phyloP scores from a whole-genome alignment of 2,888 invertebrate genomes.

The Eilema caniola region DNA sequence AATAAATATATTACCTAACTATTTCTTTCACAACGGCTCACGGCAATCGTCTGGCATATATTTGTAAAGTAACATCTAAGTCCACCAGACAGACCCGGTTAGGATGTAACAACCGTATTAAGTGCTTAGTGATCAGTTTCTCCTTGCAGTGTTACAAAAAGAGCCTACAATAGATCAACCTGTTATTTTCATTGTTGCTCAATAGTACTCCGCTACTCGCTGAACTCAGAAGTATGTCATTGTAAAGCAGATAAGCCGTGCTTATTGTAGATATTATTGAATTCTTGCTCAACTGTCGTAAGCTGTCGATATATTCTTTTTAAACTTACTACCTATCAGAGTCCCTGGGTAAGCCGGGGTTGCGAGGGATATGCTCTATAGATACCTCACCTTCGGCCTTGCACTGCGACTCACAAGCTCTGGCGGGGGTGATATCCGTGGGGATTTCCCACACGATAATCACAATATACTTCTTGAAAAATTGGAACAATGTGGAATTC shows the following conservation, averaged over 20 bases:
- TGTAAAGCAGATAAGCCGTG: conserved; percentile 19
- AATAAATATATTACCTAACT: background rate
- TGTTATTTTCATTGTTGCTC: conserved; percentile 20
- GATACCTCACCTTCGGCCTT: too few relatives aligned
- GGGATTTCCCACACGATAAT: too few relatives aligned
- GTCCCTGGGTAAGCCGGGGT: too few relatives aligned
- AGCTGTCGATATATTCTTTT: background rate
- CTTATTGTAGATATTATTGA: conserved; percentile 9
- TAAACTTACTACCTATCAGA: too few relatives aligned
- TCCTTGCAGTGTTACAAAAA: background rate
- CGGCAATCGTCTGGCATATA: background rate
- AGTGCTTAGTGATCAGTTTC: background rate
- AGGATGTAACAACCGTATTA: background rate
- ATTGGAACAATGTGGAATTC: too few relatives aligned
- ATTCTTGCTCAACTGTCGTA: background rate
- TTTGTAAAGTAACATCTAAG: conserved; percentile 4
- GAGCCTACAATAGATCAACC: conserved; percentile 21
- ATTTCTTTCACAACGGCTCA: background rate
- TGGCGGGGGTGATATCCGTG: too few relatives aligned
- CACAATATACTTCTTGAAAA: too few relatives aligned
- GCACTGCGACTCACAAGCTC: too few relatives aligned
- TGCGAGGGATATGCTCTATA: too few relatives aligned
- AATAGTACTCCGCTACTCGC: conserved; percentile 21
- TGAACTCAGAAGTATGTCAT: conserved; percentile 27
- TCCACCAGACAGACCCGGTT: background rate